A percentile compares a stretch with the other conserved stretches of the same genome.
These are phyloP conservation scores for Thunnus thynnus DNA, from an alignment of 2,113 vertebrate genomes.

Conservation along the genomic window DNA sequence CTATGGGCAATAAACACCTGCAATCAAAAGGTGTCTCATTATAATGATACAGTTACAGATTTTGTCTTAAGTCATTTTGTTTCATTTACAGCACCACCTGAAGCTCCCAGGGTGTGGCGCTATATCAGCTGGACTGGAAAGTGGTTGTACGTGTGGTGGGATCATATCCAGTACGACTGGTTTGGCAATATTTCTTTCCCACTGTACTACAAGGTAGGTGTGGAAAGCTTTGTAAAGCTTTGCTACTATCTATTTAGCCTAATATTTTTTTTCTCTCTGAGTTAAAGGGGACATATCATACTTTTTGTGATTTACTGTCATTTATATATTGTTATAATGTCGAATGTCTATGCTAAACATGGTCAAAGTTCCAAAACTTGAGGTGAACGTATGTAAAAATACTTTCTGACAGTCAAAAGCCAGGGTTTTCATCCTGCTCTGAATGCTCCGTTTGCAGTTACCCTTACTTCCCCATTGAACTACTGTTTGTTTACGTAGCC, in stretches of 20 bases:
- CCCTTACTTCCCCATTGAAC: too few species aligned
- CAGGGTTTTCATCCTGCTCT: too few species aligned
- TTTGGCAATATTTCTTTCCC: slow-evolving; percentile 82
- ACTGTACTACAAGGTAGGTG: slow-evolving; percentile 80
- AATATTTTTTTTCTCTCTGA: background rate
- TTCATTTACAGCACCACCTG: slow-evolving; percentile 90
- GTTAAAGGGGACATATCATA: too few species aligned
- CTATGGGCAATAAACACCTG: background rate
- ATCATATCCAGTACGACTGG: slow-evolving; percentile 92
- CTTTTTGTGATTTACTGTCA: too few species aligned
- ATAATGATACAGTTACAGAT: background rate
- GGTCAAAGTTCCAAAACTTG: too few species aligned
- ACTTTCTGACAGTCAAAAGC: too few species aligned
- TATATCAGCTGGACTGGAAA: slow-evolving; percentile 87
- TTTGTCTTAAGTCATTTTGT: background rate
- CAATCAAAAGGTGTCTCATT: background rate
- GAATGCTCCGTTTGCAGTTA: too few species aligned
- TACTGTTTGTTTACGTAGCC: too few species aligned
- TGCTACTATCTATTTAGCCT: background rate
- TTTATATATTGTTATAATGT: too few species aligned
- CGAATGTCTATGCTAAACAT: too few species aligned
- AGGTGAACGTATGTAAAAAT: too few species aligned
- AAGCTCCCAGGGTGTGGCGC: slow-evolving; percentile 92
- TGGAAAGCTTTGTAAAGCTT: background rate
- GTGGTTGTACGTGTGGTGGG: slow-evolving; percentile 96